Percentiles rank a stretch among this genome's conserved stretches.
These are phyloP conservation scores for Condylura cristata DNA, from an alignment of 2,113 vertebrate genomes.

Conservation along the genomic window DNA sequence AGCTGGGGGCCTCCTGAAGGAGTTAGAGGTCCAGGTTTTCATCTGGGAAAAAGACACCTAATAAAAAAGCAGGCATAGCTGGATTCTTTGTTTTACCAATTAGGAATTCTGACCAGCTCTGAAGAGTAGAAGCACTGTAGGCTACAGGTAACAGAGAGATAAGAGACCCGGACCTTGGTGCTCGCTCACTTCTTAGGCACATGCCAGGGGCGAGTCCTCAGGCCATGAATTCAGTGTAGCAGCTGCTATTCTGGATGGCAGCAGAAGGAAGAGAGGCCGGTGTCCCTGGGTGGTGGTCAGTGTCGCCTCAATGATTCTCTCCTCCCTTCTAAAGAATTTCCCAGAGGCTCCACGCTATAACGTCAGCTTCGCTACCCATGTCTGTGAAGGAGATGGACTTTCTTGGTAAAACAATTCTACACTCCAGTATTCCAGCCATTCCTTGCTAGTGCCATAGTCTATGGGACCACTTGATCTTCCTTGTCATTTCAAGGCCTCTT, in stretches of 20 bases:
- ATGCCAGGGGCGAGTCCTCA: background rate
- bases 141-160: background rate
- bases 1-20: background rate
- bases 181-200: too few relatives aligned
- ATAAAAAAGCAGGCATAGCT: background rate
- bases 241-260: background rate
- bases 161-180: background rate
- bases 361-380: background rate
- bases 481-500: background rate
- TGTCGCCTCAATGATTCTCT: background rate
- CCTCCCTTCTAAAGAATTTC: background rate
- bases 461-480: background rate
- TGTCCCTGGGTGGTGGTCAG: background rate
- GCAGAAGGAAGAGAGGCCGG: background rate
- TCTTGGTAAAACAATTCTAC: background rate
- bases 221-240: background rate
- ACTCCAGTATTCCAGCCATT: background rate
- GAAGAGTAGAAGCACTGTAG: background rate
- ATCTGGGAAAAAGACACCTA: background rate
- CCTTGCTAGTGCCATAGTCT: background rate
- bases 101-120: background rate
- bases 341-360: background rate
- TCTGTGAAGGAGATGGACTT: background rate
- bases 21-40: background rate
- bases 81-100: background rate